A percentile compares a stretch with the other conserved stretches of the same genome.
phyloP scores from a whole-genome alignment of 2,888 invertebrate genomes.

The Heliconius hortense region DNA sequence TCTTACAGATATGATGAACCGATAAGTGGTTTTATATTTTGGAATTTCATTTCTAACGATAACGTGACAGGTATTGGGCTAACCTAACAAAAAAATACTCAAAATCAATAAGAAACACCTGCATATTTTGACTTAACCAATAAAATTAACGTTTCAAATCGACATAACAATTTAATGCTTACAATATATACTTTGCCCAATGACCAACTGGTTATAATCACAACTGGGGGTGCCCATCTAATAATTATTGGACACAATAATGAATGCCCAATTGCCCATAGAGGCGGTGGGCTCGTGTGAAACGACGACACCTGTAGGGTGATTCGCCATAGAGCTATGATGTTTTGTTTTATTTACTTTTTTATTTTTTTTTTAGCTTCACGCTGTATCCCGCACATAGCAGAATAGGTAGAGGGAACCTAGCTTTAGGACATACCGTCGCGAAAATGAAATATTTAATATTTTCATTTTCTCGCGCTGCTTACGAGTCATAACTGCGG shows the following conservation, averaged over 20 bases:
- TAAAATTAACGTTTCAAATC: slow-evolving; percentile 17
- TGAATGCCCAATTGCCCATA: slow-evolving; percentile 75
- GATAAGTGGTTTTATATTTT: no score
- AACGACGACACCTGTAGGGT: slow-evolving; percentile 72
- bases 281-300: slow-evolving; percentile 71
- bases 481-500: no score
- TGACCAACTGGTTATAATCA: slow-evolving; percentile 34
- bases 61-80: no score
- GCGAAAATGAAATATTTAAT: no score
- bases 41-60: no score
- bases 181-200: slow-evolving; percentile 29
- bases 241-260: slow-evolving; percentile 71
- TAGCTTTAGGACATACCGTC: background rate
- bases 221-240: slow-evolving; percentile 57
- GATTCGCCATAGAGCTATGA: slow-evolving; percentile 47
- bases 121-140: slow-evolving; percentile 20
- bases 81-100: background rate
- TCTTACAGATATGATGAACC: no score
- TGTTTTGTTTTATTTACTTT: background rate
- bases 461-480: no score
- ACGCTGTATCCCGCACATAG: background rate
- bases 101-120: slow-evolving; percentile 13
- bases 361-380: background rate
- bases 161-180: slow-evolving; percentile 13
- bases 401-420: background rate